Percentiles rank a stretch among this genome's conserved stretches.
Conservation (phyloP, 2,888 invertebrate genomes). For the Ferrisia virgata region DNA sequence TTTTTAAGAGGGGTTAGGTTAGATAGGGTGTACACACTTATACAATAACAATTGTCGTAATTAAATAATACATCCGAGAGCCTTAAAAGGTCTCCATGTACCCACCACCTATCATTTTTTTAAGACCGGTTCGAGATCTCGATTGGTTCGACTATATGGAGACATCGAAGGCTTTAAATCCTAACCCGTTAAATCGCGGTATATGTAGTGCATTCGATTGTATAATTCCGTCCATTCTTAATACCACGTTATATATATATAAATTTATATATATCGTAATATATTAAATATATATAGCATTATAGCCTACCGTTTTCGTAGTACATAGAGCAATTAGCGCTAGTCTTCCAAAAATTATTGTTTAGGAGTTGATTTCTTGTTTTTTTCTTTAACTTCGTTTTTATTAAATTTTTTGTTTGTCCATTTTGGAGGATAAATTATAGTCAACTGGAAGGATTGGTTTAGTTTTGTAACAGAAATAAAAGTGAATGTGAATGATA, state of each 20-base stretch:
- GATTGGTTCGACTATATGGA: too few species aligned
- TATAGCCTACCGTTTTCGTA: not conserved
- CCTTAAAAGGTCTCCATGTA: not conserved
- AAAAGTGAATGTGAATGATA: not conserved
- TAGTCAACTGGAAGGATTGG: not conserved
- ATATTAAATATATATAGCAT: not conserved
- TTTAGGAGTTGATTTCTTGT: not conserved
- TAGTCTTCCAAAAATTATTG: slow-evolving; percentile 34
- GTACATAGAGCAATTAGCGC: slow-evolving; percentile 19
- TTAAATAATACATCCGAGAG: not conserved
- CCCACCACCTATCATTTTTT: too few species aligned
- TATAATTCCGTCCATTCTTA: slow-evolving; percentile 41
- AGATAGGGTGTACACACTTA: not conserved
- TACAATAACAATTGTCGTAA: not conserved
- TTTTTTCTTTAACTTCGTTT: not conserved
- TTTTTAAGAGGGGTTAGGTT: slow-evolving; percentile 18
- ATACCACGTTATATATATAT: not conserved
- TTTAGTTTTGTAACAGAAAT: not conserved
- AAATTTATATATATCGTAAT: not conserved
- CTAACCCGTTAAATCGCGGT: slow-evolving; percentile 3
- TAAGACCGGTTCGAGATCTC: too few species aligned
- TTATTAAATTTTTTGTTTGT: not conserved
- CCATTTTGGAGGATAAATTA: not conserved
- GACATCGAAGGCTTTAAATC: not conserved
- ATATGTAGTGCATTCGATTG: slow-evolving; percentile 35